Percentiles rank a stretch among this genome's conserved stretches.
Conservation (phyloP, 2,888 invertebrate species). For the Cecidostiba fungosa region DNA sequence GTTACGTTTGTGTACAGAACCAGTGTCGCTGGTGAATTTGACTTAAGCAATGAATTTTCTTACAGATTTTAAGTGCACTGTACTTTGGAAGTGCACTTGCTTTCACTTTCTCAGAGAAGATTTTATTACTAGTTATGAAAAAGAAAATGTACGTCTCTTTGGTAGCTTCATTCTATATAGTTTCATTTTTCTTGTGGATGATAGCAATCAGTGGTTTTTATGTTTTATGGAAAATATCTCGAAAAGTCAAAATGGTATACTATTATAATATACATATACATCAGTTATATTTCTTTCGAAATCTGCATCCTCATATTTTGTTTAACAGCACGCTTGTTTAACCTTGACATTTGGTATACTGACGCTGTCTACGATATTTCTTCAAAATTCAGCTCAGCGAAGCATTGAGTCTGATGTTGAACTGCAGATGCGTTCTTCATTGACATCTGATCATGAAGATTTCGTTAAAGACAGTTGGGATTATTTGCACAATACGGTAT, state of each 20-base stretch:
- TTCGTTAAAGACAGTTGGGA: conserved; percentile 46
- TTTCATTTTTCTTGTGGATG: conserved; percentile 30
- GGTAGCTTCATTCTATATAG: conserved; percentile 32
- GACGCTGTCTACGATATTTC: conserved; percentile 3
- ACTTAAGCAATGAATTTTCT: neutral
- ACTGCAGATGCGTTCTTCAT: conserved; percentile 30
- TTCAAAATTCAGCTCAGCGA: conserved; percentile 41
- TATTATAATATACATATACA: neutral
- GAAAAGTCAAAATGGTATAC: conserved; percentile 37
- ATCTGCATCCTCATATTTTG: neutral
- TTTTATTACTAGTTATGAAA: conserved; percentile 42
- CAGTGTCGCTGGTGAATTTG: neutral
- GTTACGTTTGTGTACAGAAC: neutral
- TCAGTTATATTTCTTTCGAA: neutral
- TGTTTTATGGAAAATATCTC: conserved; percentile 33
- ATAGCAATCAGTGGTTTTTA: conserved; percentile 50
- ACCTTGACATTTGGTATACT: conserved; percentile 25
- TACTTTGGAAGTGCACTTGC: conserved; percentile 55
- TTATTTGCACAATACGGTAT: conserved; percentile 57
- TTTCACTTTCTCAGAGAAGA: conserved; percentile 27
- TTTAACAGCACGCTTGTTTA: conserved; percentile 37
- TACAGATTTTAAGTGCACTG: conserved; percentile 53
- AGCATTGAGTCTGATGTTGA: conserved; percentile 30
- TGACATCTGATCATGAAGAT: conserved; percentile 3
- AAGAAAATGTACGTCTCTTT: conserved; percentile 9